phyloP scores from a whole-genome alignment of 2,113 vertebrate genomes.

The Cryptotis parvus region DNA sequence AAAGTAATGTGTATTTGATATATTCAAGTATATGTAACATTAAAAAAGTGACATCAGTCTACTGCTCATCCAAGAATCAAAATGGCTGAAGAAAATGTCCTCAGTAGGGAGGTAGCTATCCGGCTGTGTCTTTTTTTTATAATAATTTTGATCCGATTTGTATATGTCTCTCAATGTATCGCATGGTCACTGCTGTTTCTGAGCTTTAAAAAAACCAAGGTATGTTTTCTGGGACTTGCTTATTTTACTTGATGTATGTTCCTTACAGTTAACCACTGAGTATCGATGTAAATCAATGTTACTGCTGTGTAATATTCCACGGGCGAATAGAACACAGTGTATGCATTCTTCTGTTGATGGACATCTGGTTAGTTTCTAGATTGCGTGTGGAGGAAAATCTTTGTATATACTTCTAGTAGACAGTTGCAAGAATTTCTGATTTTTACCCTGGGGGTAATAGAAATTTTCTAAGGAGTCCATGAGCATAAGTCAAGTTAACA shows the following conservation, averaged over 20 bases:
- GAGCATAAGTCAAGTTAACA: conserved; percentile 11
- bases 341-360: conserved; percentile 41
- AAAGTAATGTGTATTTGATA: conserved; percentile 44
- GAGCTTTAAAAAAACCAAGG: neutral
- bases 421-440: conserved; percentile 47
- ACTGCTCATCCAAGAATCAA: conserved; percentile 18
- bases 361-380: conserved; percentile 21
- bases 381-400: conserved; percentile 15
- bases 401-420: conserved; percentile 4
- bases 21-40: conserved; percentile 37
- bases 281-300: conserved; percentile 31
- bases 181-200: conserved; percentile 42
- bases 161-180: conserved; percentile 26
- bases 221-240: conserved; percentile 44
- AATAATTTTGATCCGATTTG: conserved; percentile 43
- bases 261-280: conserved; percentile 19
- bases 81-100: conserved; percentile 7
- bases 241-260: conserved; percentile 45
- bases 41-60: neutral
- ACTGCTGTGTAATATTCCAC: conserved; percentile 40
- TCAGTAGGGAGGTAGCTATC: neutral
- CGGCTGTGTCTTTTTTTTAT: conserved; percentile 44
- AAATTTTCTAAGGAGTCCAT: neutral
- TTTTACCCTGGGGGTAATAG: neutral
- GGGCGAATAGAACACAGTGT: conserved; percentile 29